These are phyloP conservation scores for Todiramphus chloris DNA, from an alignment of 2,113 vertebrate species.

Conservation along the genomic window DNA sequence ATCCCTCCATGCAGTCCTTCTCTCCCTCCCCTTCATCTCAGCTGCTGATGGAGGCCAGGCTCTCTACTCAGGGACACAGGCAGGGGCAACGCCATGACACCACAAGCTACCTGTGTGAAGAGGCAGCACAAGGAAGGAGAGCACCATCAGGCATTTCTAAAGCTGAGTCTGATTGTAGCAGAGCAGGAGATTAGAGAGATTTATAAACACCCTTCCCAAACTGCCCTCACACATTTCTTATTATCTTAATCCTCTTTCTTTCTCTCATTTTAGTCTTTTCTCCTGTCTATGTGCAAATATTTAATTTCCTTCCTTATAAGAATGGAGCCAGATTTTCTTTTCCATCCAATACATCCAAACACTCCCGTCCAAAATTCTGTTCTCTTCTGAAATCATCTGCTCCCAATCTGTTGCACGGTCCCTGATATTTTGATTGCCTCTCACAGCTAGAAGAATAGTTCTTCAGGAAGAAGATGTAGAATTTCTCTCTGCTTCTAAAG, in stretches of 20 bases:
- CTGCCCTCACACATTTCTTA: not conserved
- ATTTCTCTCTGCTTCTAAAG: not conserved
- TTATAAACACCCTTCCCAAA: not conserved
- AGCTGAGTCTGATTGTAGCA: not conserved
- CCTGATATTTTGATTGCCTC: not conserved
- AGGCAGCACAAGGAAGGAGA: not conserved
- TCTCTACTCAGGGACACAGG: not conserved
- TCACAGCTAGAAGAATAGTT: not conserved
- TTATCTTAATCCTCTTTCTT: not conserved
- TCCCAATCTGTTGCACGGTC: not conserved
- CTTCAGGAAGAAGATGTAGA: not conserved
- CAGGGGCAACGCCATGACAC: not conserved
- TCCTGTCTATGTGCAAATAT: not conserved
- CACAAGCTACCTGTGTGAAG: not conserved
- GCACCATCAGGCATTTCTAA: not conserved
- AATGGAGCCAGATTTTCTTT: conserved; percentile 1
- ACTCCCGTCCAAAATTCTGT: not conserved
- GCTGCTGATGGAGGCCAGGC: not conserved
- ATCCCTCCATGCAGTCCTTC: not conserved
- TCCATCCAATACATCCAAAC: not conserved
- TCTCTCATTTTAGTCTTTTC: not conserved
- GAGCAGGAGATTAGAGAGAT: not conserved
- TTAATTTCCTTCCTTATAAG: not conserved
- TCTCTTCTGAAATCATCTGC: not conserved
- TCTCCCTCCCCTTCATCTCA: not conserved